These are phyloP conservation scores for Anguilla megastoma DNA, from an alignment of 2,797 vertebrate species.

Conservation along the genomic window DNA sequence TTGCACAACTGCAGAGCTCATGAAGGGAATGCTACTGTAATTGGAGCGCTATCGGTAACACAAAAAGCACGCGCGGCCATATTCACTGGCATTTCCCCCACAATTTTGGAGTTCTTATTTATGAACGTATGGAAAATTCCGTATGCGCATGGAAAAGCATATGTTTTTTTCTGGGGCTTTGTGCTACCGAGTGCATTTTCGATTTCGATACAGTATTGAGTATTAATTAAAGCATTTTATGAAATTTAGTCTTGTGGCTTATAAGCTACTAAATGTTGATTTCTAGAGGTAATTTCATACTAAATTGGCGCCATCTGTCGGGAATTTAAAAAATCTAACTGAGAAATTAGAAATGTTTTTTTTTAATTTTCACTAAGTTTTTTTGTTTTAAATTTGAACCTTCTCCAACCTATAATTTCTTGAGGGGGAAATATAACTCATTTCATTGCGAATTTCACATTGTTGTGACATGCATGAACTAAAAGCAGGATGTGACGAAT, in stretches of 20 bases:
- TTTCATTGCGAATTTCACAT: neutral
- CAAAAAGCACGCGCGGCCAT: slow-evolving; percentile 80
- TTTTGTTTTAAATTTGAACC: slow-evolving; percentile 1
- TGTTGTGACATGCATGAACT: neutral
- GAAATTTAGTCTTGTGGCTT: neutral
- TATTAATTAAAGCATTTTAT: neutral
- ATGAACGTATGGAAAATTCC: slow-evolving; percentile 14
- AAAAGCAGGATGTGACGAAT: neutral
- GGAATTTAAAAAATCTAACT: slow-evolving; percentile 58
- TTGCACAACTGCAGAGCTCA: slow-evolving; percentile 49
- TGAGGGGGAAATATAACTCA: neutral
- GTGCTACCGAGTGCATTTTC: neutral
- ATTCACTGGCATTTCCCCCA: slow-evolving; percentile 72
- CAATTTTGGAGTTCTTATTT: slow-evolving; percentile 18
- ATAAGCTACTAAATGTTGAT: slow-evolving; percentile 3
- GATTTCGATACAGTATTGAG: neutral
- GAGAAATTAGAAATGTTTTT: slow-evolving; percentile 52
- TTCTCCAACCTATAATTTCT: neutral
- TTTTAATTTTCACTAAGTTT: slow-evolving; percentile 26
- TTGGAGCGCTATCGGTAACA: slow-evolving; percentile 67
- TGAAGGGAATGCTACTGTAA: slow-evolving; percentile 63
- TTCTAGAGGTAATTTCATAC: slow-evolving; percentile 54
- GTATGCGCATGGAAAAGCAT: neutral
- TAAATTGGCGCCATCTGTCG: slow-evolving; percentile 75
- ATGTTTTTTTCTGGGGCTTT: neutral